Conservation (phyloP, 2,888 invertebrate species). For the Leptopilina drosophilae region DNA sequence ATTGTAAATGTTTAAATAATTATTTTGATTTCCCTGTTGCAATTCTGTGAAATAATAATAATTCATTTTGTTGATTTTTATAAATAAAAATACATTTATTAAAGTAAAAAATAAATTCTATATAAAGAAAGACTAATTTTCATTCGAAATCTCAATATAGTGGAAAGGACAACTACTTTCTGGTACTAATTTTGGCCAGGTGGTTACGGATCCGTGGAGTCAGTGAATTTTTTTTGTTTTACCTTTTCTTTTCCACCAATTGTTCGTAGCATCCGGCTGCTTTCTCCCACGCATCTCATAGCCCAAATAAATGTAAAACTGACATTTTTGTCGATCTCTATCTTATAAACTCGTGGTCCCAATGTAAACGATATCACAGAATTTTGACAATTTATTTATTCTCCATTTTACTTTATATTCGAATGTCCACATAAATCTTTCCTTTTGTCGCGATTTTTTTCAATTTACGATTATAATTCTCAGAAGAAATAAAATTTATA, state of each 20-base stretch:
- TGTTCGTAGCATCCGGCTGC: slow-evolving; percentile 69
- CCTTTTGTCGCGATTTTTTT: no score
- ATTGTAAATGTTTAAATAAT: no score
- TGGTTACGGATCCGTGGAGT: slow-evolving; percentile 69
- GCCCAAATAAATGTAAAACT: slow-evolving; percentile 30
- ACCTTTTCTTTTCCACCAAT: slow-evolving; percentile 65
- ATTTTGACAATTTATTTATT: slow-evolving; percentile 23
- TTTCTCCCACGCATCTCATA: slow-evolving; percentile 63
- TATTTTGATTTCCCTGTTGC: no score
- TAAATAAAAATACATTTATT: no score
- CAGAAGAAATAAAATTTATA: no score
- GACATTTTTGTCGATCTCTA: slow-evolving; percentile 26
- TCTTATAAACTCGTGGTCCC: slow-evolving; percentile 16
- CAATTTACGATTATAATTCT: not conserved
- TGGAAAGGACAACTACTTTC: not conserved
- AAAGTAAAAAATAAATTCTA: no score
- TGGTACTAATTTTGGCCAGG: slow-evolving; percentile 60
- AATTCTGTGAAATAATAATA: no score
- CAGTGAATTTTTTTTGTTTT: slow-evolving; percentile 63
- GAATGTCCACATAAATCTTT: no score
- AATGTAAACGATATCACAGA: slow-evolving; percentile 35
- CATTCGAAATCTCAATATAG: no score
- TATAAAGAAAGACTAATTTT: no score
- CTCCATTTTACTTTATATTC: not conserved
- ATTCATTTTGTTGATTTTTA: no score